Base-by-base conservation (phyloP, 2,113 vertebrate genomes). In the Zapornia atra region DNA sequence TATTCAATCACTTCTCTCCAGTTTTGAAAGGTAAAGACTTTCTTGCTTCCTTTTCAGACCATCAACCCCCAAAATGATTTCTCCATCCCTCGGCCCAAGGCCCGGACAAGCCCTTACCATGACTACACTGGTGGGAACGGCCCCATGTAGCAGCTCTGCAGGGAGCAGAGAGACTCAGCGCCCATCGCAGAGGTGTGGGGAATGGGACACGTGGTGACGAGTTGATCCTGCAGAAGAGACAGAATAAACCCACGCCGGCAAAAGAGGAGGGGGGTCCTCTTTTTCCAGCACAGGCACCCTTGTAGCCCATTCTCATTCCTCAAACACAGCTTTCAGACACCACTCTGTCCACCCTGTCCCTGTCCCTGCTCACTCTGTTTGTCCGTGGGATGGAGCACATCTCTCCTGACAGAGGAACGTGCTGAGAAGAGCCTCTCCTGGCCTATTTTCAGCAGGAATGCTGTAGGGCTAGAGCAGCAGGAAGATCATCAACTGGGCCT, bases 31-130 rank as follows among this genome's bases (percentile, higher is more conserved):
- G 13, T 95, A 81, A 96, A 85, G 14, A 31, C 3, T 76, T 48
- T 44, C n/a, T 31, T 92, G 13, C 28, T 95, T 96, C 51, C 25
- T 93, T 96, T 97, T 82, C 94, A 98, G 97, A 77, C 83, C 19
- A 93, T 97, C 0, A 75, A 95, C 29, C 50, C 94, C 4, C 68
- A 84, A 50, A 93, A 81, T 65, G 95, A 98, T 25, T 98, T 98
- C 83, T 96, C 96, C 56, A 98, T 98, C 54, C 98, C 98, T 80
- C 95, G 98, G 6, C 85, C 96, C 71, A 96, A 97, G 72, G 60
- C 96, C 9, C 87, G 66, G 20, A 63, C 89, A 40, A 97, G 97
- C 75, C 96, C 97, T 2, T 98, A 97, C 36, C 66, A 97, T 15
- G 94, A 92, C 44, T 98, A 98, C 54, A 86, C 77, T 14, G 97